Evolutionary conservation across 2,888 invertebrate species (phyloP).

Genomic region (Malthinus seriepunctatus): DNA sequence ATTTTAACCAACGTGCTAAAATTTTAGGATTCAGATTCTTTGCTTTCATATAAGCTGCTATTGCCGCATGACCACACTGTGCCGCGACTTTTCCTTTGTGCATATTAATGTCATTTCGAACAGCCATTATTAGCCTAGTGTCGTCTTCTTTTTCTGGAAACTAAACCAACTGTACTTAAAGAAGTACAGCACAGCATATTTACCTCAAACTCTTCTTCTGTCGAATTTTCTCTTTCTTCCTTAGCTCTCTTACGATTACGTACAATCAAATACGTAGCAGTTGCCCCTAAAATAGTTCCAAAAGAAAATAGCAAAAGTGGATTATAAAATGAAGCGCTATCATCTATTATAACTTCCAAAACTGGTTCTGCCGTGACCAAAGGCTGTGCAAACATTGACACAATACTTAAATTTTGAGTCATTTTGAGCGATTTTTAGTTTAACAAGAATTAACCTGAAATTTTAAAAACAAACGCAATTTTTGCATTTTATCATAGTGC

Average conservation of each 20-base stretch:
- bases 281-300: conserved; percentile 46
- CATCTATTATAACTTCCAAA: too few species aligned
- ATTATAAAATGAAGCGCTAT: too few species aligned
- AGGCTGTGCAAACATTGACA: too few species aligned
- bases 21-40: conserved; percentile 64
- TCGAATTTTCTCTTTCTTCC: conserved; percentile 23
- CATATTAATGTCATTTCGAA: conserved; percentile 91
- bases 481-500: too few species aligned
- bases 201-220: conserved; percentile 50
- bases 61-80: conserved; percentile 94
- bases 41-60: conserved; percentile 79
- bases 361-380: too few species aligned
- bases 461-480: too few species aligned
- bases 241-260: conserved; percentile 30
- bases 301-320: conserved; percentile 38
- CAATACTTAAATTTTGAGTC: too few species aligned
- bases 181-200: not conserved
- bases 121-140: conserved; percentile 83
- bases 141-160: conserved; percentile 55
- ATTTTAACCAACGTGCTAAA: conserved; percentile 60
- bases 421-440: too few species aligned
- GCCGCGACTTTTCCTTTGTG: conserved; percentile 94
- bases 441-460: too few species aligned
- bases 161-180: conserved; percentile 33
- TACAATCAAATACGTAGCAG: conserved; percentile 43